Conservation (phyloP, 2,888 invertebrate species). For the Leptopilina myrica region DNA sequence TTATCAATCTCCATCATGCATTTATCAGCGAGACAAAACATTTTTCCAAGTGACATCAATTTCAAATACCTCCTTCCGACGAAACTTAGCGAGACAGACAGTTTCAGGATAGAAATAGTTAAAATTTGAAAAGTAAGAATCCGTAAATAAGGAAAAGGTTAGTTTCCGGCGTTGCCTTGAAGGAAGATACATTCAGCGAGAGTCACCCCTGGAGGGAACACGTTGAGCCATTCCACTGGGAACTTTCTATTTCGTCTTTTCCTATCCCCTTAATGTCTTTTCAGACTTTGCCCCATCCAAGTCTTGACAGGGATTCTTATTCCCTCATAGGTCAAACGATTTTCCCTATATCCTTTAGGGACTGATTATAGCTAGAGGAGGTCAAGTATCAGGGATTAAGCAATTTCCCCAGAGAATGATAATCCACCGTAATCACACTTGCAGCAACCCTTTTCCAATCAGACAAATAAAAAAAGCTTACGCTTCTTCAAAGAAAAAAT, state of each 20-base stretch:
- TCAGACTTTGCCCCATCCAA: slow-evolving; percentile 13
- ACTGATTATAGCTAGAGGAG: slow-evolving; percentile 11
- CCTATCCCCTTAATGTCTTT: slow-evolving; percentile 28
- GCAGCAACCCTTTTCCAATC: not conserved
- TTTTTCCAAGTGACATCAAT: not conserved
- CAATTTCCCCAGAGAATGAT: slow-evolving; percentile 3
- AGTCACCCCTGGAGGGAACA: not conserved
- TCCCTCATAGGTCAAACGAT: slow-evolving; percentile 6
- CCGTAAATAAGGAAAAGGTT: slow-evolving; percentile 18
- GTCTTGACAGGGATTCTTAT: slow-evolving; percentile 15
- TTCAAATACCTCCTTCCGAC: not conserved
- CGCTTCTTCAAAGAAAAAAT: not conserved
- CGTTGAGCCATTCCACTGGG: not conserved
- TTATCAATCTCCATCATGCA: too few species aligned
- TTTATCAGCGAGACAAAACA: not conserved
- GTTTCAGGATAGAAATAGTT: not conserved
- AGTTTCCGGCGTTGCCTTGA: not conserved
- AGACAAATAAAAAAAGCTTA: not conserved
- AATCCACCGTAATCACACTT: slow-evolving; percentile 16
- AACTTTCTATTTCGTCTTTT: slow-evolving; percentile 22
- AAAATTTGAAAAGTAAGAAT: not conserved
- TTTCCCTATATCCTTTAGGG: not conserved
- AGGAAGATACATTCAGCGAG: not conserved
- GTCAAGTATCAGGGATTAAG: slow-evolving; percentile 28
- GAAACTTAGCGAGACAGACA: not conserved